These are phyloP conservation scores for Drusus annulatus DNA, from an alignment of 1,140 invertebrate species.

Conservation along the genomic window DNA sequence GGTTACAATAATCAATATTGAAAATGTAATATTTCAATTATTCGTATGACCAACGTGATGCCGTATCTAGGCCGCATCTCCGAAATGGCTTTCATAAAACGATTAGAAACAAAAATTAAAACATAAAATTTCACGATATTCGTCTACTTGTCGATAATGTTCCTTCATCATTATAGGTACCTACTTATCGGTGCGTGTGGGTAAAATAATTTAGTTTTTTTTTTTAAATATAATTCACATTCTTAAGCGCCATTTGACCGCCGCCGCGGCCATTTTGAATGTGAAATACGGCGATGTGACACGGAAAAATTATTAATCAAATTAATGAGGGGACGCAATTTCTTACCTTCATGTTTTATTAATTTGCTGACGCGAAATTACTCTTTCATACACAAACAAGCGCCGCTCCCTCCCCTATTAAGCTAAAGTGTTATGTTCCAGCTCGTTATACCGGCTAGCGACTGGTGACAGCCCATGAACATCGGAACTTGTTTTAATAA, in stretches of 20 bases:
- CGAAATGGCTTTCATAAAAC: too few species aligned
- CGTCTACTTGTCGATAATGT: too few species aligned
- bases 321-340: not conserved
- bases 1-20: too few species aligned
- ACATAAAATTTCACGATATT: too few species aligned
- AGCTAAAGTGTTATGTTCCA: not conserved
- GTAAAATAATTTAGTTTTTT: not conserved
- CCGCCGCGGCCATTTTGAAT: conserved; percentile 3
- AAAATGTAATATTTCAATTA: too few species aligned
- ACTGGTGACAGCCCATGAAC: not conserved
- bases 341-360: conserved; percentile 24
- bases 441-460: not conserved
- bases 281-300: not conserved
- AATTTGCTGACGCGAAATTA: conserved; percentile 30
- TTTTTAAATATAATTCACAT: not conserved
- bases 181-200: not conserved
- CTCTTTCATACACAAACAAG: conserved; percentile 22
- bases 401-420: conserved; percentile 1
- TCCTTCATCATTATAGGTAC: not conserved
- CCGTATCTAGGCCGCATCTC: too few species aligned
- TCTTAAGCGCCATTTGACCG: not conserved
- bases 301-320: conserved; percentile 7
- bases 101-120: too few species aligned
- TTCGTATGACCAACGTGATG: too few species aligned
- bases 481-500: not conserved